Conservation (phyloP, 2,113 vertebrate species). For the Platysteira castanea region DNA sequence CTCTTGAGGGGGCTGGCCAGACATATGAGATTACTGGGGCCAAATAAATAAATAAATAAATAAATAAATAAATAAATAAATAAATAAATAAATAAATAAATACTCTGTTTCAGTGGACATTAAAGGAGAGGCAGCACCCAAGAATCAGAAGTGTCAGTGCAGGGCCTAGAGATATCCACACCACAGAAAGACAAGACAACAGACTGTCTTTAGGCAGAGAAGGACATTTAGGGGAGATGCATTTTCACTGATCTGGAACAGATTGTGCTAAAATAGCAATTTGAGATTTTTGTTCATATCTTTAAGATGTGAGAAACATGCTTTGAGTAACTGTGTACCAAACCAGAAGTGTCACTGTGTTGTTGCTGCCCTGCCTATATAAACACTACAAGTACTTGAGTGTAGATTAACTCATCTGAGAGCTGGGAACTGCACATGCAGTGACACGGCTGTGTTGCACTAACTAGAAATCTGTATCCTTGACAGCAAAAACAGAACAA, state of each 20-base stretch:
- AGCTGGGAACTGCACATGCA: not conserved
- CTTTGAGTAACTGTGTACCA: not conserved
- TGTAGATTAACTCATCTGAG: not conserved
- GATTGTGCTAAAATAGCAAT: not conserved
- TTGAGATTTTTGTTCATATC: not conserved
- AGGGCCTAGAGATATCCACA: not conserved
- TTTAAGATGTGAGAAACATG: not conserved
- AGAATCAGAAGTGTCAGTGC: not conserved
- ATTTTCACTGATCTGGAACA: not conserved
- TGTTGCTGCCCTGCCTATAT: not conserved
- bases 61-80: no score
- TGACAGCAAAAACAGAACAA: not conserved
- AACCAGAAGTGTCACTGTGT: fast-evolving
- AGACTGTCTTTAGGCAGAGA: not conserved
- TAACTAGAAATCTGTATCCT: not conserved
- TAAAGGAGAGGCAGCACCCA: not conserved
- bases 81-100: not conserved
- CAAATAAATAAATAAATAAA: no score
- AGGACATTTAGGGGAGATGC: fast-evolving
- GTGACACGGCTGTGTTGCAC: not conserved
- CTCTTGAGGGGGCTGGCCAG: not conserved
- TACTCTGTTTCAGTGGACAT: not conserved
- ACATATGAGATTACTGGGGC: not conserved
- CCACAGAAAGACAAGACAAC: not conserved
- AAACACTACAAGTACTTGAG: not conserved